Evolutionary conservation across 2,888 invertebrate genomes (phyloP).

Genomic region (Bellardia bayeri): DNA sequence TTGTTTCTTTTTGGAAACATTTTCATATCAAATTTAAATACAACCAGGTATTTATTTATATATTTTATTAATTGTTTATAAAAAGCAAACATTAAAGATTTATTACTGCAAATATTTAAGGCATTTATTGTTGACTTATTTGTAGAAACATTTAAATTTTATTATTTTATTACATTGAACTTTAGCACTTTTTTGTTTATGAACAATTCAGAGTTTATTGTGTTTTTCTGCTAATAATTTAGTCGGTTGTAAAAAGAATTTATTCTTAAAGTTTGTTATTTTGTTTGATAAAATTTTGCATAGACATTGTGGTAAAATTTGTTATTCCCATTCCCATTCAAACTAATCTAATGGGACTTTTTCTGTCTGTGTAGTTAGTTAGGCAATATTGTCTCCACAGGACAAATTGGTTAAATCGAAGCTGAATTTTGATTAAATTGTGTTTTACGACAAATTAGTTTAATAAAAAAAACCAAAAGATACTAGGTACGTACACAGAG

Average conservation of each 20-base stretch:
- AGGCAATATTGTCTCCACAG: too few relatives aligned
- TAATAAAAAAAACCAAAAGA: too few relatives aligned
- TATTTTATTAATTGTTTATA: neutral
- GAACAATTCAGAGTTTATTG: neutral
- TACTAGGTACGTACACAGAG: too few relatives aligned
- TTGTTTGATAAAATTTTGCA: too few relatives aligned
- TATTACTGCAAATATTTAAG: neutral
- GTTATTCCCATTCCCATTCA: too few relatives aligned
- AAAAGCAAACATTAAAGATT: neutral
- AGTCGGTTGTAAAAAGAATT: neutral
- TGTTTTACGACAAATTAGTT: too few relatives aligned
- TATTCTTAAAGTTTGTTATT: neutral
- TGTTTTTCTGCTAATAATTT: neutral
- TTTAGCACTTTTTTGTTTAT: neutral
- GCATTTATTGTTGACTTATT: neutral
- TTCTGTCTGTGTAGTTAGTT: too few relatives aligned
- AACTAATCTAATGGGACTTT: too few relatives aligned
- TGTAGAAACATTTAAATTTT: neutral
- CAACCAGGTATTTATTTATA: neutral
- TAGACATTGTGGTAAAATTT: too few relatives aligned
- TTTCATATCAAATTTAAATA: neutral
- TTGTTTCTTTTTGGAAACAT: neutral
- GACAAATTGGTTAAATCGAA: too few relatives aligned
- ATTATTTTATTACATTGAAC: slow-evolving; percentile 34
- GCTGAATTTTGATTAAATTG: too few relatives aligned